phyloP scores from a whole-genome alignment of 1,140 invertebrate species.

The Pogonomyrmex barbatus region DNA sequence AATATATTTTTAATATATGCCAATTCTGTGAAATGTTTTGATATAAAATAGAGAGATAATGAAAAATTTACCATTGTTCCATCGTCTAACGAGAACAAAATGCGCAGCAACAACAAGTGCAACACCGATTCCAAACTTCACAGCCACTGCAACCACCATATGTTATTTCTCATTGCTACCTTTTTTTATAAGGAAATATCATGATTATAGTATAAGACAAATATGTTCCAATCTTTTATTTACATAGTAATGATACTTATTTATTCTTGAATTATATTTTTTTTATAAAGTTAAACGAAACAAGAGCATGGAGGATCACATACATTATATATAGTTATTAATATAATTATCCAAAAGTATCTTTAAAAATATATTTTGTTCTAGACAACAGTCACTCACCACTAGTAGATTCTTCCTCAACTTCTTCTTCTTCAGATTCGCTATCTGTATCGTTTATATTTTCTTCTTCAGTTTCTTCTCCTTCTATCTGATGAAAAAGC shows the following conservation, averaged over 20 bases:
- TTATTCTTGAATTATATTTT: background rate
- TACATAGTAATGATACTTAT: background rate
- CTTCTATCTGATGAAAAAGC: conserved; percentile 72
- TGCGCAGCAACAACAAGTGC: conserved; percentile 92
- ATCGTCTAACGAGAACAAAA: conserved; percentile 89
- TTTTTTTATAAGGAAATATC: conserved; percentile 47
- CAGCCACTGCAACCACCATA: conserved; percentile 90
- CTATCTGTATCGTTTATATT: conserved; percentile 75
- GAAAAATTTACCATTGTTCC: conserved; percentile 83
- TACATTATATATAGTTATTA: background rate
- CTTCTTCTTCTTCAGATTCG: conserved; percentile 74
- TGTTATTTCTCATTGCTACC: conserved; percentile 73
- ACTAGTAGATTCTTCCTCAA: conserved; percentile 82
- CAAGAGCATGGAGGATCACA: conserved; percentile 72
- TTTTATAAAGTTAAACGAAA: conserved; percentile 12
- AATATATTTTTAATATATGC: background rate
- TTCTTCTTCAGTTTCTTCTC: conserved; percentile 79
- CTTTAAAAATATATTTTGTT: conserved; percentile 12
- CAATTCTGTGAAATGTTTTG: conserved; percentile 37
- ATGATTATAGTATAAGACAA: conserved; percentile 27
- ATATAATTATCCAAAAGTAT: background rate
- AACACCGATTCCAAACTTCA: conserved; percentile 92
- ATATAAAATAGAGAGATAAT: conserved; percentile 29
- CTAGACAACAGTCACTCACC: conserved; percentile 73
- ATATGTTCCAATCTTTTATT: conserved; percentile 10